phyloP scores from a whole-genome alignment of 2,113 vertebrate species.

The Centropus bengalensis region DNA sequence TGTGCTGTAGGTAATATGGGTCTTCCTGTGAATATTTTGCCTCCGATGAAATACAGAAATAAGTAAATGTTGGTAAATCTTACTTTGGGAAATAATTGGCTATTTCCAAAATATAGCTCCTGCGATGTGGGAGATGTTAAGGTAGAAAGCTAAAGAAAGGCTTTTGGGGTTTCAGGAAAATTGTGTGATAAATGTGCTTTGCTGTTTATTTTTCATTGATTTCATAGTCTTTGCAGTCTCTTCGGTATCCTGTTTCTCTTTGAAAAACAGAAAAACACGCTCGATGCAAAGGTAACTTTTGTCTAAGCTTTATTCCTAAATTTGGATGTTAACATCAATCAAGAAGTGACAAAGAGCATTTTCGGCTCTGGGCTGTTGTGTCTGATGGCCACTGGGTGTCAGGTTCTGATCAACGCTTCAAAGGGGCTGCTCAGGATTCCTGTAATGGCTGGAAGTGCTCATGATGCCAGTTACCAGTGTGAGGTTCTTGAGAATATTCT shows the following conservation, averaged over 20 bases:
- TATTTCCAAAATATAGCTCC: background rate
- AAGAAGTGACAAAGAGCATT: background rate
- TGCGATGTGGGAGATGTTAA: background rate
- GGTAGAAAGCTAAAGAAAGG: background rate
- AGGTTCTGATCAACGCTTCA: background rate
- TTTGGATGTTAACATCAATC: fast-evolving
- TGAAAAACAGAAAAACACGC: background rate
- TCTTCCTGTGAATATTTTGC: background rate
- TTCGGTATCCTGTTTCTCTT: background rate
- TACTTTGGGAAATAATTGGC: background rate
- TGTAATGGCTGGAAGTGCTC: fast-evolving
- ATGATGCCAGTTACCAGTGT: fast-evolving
- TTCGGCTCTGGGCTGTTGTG: background rate
- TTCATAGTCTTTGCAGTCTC: background rate
- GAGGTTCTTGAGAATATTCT: background rate
- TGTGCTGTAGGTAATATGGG: background rate
- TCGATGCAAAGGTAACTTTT: background rate
- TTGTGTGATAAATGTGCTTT: background rate
- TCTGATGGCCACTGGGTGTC: constrained; percentile 33
- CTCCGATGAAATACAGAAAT: background rate
- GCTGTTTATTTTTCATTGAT: background rate
- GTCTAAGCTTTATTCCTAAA: background rate
- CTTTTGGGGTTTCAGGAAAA: background rate
- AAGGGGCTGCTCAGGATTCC: background rate
- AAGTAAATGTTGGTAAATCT: background rate